Percentiles rank a stretch among this genome's conserved stretches.
These are phyloP conservation scores for Sarcophaga peregrina DNA, from an alignment of 1,140 invertebrate genomes.

Conservation along the genomic window DNA sequence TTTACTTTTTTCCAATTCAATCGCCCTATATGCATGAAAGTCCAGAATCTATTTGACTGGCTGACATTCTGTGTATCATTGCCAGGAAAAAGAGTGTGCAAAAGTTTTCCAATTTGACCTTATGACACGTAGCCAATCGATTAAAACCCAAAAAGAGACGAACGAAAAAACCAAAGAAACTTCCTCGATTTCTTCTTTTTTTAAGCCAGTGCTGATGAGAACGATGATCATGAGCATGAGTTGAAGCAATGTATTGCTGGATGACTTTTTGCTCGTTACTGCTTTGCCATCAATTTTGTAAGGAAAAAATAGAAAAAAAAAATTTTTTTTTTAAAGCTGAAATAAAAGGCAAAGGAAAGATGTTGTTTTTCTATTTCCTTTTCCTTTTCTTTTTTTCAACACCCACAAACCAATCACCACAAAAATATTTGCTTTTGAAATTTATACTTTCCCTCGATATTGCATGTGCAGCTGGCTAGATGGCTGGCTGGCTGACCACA, in stretches of 20 bases:
- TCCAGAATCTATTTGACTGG: neutral
- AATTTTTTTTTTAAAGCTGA: neutral
- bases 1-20: no score
- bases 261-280: neutral
- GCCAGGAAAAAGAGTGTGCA: neutral
- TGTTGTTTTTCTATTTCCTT: neutral
- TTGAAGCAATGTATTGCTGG: no score
- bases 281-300: neutral
- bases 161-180: neutral
- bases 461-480: no score
- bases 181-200: neutral
- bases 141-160: neutral
- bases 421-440: conserved; percentile 20
- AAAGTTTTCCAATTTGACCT: conserved; percentile 20
- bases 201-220: neutral
- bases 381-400: neutral
- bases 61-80: neutral
- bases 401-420: neutral
- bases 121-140: conserved; percentile 26
- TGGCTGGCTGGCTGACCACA: neutral
- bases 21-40: no score
- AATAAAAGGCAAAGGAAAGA: neutral
- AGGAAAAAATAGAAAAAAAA: neutral
- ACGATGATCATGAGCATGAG: neutral
- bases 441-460: neutral